phyloP scores from a whole-genome alignment of 1,140 invertebrate genomes.

The Camponotus floridanus region DNA sequence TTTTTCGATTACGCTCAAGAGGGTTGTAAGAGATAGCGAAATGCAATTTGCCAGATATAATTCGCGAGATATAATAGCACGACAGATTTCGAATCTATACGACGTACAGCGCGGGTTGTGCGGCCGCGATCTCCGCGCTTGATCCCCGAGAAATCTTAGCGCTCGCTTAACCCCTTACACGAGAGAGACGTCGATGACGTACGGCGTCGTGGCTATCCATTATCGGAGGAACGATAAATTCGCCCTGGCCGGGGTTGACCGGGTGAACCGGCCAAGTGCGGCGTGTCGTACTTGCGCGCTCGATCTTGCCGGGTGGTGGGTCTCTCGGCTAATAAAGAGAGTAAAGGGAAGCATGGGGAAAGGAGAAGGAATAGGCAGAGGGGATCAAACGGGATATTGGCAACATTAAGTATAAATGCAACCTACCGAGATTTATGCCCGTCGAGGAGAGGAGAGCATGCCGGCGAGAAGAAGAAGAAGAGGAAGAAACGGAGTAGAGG shows the following conservation, averaged over 20 bases:
- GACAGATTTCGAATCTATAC: conserved; percentile 44
- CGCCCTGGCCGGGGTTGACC: conserved; percentile 71
- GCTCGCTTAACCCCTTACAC: conserved; percentile 63
- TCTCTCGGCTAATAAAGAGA: conserved; percentile 79
- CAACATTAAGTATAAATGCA: conserved; percentile 84
- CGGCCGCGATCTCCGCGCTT: conserved; percentile 61
- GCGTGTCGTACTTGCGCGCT: conserved; percentile 70
- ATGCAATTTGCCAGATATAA: background rate
- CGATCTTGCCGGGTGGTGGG: conserved; percentile 73
- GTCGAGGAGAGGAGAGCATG: conserved; percentile 73
- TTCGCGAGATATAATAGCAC: conserved; percentile 22
- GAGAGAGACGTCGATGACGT: conserved; percentile 74
- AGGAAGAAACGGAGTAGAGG: conserved; percentile 58
- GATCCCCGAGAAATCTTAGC: conserved; percentile 66
- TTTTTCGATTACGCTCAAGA: no score
- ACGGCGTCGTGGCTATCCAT: conserved; percentile 77
- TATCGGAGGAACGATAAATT: conserved; percentile 75
- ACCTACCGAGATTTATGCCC: conserved; percentile 83
- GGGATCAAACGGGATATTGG: conserved; percentile 81
- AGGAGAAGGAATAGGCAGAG: conserved; percentile 36
- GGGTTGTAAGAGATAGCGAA: background rate
- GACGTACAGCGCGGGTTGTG: conserved; percentile 30
- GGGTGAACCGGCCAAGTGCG: conserved; percentile 72
- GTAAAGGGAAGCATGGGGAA: conserved; percentile 63
- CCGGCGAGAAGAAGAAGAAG: conserved; percentile 65